Evolutionary conservation across 2,888 invertebrate species (phyloP).

Genomic region (Muscina levida): DNA sequence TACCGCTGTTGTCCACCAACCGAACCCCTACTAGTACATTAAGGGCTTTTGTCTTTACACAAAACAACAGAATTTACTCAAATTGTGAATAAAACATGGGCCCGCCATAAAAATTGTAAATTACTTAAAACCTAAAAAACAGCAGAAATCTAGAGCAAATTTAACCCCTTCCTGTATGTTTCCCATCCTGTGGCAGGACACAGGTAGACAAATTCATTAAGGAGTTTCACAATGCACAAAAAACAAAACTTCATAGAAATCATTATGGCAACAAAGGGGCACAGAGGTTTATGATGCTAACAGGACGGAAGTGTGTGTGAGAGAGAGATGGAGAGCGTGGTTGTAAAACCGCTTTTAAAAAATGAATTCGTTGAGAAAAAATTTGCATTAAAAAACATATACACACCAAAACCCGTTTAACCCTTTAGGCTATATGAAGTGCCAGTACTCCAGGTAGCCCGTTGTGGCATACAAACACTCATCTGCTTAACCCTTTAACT

Average conservation of each 20-base stretch:
- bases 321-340: no score
- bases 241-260: slow-evolving; percentile 22
- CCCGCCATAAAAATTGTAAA: slow-evolving; percentile 44
- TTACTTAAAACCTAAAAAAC: slow-evolving; percentile 44
- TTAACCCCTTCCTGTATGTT: slow-evolving; percentile 5
- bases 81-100: background rate
- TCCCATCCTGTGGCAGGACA: background rate
- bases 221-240: background rate
- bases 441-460: background rate
- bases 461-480: background rate
- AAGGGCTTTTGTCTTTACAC: slow-evolving; percentile 6
- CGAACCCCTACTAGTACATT: background rate
- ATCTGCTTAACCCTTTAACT: slow-evolving; percentile 34
- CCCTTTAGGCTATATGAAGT: background rate
- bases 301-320: no score
- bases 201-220: slow-evolving; percentile 34
- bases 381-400: slow-evolving; percentile 8
- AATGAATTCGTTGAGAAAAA: slow-evolving; percentile 17
- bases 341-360: background rate
- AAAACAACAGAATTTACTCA: slow-evolving; percentile 28
- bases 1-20: no score
- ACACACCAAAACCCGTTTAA: no score
- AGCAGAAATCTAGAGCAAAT: slow-evolving; percentile 31
- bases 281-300: slow-evolving; percentile 14
- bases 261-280: slow-evolving; percentile 36